Evolutionary conservation across 1,140 invertebrate genomes (phyloP), one percentile per base, ranked within the genome.

Genomic region (Diachasmimorpha longicaudata): DNA sequence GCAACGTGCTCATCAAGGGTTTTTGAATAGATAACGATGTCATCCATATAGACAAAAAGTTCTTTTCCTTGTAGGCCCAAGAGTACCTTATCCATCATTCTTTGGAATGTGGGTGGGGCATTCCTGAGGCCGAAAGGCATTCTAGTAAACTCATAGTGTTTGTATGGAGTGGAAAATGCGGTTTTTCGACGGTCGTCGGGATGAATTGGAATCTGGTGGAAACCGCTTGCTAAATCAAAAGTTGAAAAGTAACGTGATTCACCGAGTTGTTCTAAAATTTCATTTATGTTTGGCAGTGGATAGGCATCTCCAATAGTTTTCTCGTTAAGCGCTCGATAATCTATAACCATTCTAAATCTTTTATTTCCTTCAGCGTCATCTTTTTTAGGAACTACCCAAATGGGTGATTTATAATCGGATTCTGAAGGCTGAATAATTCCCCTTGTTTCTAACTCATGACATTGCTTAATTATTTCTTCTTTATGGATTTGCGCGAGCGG

Each of bases 21-120:
- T 31, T 25, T 25, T 21, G 68, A 42, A 23, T 70, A 70, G 39
- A 70, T 37, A 0, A 52, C 70, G 6, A 71, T 44, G 25, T 71
- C 70, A 52, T 71, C 70, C 44, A 71, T 44, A 52, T 71, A 71
- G 6, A 70, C 16, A 16, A 70, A 70, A 4, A 92, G 89, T 91
- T 90, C 89, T 8, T 36, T 37, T 4, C 70, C 70, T 52, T 71
- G 70, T 6, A 71, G 8, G 8, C 58, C 58, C 19, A 21, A 11
- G 6, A 63, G 25, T 11, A 63, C 21, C 6, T 63, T 63, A 31
- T 63, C 23, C 19, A 63, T 31, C 58, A 63, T 63, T 25, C 23
- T 5, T 31, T 63, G 58, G 25, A 63, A 63, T 11, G 23, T 31
- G 23, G 21, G 23, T 23, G 21, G 21, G 10, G 21, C 58, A 14